Conservation (phyloP, 2,888 invertebrate species). For the Phasia obesa region DNA sequence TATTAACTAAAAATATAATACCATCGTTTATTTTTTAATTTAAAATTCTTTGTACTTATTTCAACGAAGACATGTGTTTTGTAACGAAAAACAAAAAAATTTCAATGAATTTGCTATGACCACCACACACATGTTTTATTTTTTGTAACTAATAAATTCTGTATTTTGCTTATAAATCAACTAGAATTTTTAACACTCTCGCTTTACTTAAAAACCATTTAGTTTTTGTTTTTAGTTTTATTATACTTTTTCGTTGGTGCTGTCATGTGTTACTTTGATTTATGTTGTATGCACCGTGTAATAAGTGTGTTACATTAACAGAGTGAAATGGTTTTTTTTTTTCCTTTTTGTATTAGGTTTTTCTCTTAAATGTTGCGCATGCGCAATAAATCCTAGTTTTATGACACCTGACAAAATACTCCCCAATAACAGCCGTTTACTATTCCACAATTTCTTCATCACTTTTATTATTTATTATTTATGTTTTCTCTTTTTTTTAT, state of each 20-base stretch:
- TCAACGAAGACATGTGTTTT: neutral
- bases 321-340: conserved; percentile 34
- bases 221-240: conserved; percentile 30
- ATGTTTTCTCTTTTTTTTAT: neutral
- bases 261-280: conserved; percentile 68
- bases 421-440: conserved; percentile 58
- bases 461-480: conserved; percentile 1
- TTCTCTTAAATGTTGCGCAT: conserved; percentile 75
- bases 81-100: neutral
- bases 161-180: conserved; percentile 58
- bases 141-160: conserved; percentile 55
- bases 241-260: conserved; percentile 41
- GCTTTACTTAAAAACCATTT: conserved; percentile 35
- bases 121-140: conserved; percentile 35
- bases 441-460: conserved; percentile 21
- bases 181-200: conserved; percentile 56
- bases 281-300: conserved; percentile 65
- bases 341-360: conserved; percentile 14
- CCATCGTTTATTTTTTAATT: no score
- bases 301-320: conserved; percentile 66
- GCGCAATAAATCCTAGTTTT: conserved; percentile 81
- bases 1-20: no score
- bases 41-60: neutral
- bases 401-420: conserved; percentile 82
- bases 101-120: neutral